Base-by-base conservation (phyloP, 37 sponge, comb jelly and placozoan species). In the Petrosia ficiformis region DNA sequence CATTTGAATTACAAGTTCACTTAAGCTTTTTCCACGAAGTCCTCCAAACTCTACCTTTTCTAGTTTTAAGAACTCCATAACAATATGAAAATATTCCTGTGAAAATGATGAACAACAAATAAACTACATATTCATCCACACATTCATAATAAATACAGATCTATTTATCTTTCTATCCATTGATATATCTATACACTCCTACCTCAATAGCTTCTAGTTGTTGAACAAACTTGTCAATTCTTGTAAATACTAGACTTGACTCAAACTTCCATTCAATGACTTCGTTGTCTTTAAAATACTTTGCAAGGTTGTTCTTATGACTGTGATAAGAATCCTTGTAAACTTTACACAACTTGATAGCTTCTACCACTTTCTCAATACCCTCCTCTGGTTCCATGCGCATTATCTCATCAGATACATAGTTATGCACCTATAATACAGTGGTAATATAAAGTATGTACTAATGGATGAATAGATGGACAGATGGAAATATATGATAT, bases 11-110 rank as follows among this genome's bases (percentile, higher is more conserved):
- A 95, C 83, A 65, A 80, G 68, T 11, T 77, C 77, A 29, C 90
- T 73, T 33, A 95, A 83, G 29, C 68, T 73, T 25, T 73, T 67
- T 0, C 95, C 99, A 71, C 87, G 89, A 52, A 86, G 71, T 6
- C 99, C 99, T 63, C 96, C 83, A 73, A 95, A 81, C 75, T 92
- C 95, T 22, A 97, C 59, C 82, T 97, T 97, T 75, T 97, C 99
- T 63, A 97, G 73, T 68, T 92, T 95, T 59, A 86, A 38, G 52
- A 92, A 87, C 79, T 95, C 96, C 1, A 92, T 42, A 21, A 83
- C 83, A 28, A 86, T 92, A 52, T 82, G 48, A 38, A 97, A 87
- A 57, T 92, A 86, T 19, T 88, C 90, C 98, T 97, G 58, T 37
- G 56, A 21, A 70, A 39, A 59, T 21, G 44, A 35, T 52, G 63